Base-by-base conservation (phyloP, 2,888 invertebrate species). In the Molanna angustata region DNA sequence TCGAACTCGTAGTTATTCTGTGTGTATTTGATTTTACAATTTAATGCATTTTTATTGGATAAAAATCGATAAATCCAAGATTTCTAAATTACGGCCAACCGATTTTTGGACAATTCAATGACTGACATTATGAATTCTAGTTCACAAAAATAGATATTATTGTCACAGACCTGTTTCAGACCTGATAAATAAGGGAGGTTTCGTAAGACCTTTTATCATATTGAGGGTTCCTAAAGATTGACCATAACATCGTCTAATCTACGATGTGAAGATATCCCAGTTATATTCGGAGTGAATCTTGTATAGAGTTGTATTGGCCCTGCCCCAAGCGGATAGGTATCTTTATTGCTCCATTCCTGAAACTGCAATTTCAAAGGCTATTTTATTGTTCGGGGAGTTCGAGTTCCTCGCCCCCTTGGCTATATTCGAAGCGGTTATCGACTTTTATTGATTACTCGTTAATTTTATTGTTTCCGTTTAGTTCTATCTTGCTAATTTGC, bases 381-480 rank as follows among this genome's bases (percentile, higher is more conserved):
- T 41, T 49, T 49, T 41, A 49, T 49, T 31, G 49, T 32, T 18
- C 17, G 16, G 37, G 37, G 27, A 37, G 47, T 21, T 47, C 20
- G 37, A 21, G 22, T 47, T 47, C 39, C 31, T 42, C 21, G 14
- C 32, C 33, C 33, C 14, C 11, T 18, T 18, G 49, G 41, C 31
- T 49, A 41, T 50, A 50, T 50, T 42, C 44, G 40, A 37, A 50
- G 14, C 22, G 21, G 43, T 43, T 50, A 43, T 43, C 50, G 50
- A 32, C 33, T 41, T 50, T 35, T 43, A 50, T 50, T 44, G 50
- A 50, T 50, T 50, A 43, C 33, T 33, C 50, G 50, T 50, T 50
- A 50, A 50, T 50, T 50, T 43, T 35, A 43, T 22, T 43, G 35
- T 43, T 50, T 17, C 22, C 20, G 41, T 41, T 41, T 41, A 41